Conservation (phyloP, 1,140 invertebrate genomes). For the Monomorium pharaonis region DNA sequence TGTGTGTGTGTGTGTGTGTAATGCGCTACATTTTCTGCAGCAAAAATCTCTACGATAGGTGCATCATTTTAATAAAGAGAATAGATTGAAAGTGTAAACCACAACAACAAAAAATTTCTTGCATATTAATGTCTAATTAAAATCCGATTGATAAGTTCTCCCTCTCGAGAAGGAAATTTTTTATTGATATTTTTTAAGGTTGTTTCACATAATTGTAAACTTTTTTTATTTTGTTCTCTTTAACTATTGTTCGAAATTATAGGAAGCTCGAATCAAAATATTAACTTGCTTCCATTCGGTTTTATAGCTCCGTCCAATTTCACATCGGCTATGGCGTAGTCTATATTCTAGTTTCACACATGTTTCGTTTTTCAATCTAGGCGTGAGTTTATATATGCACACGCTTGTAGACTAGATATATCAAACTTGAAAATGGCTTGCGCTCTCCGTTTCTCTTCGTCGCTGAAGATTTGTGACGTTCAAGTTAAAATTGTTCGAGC, state of each 20-base stretch:
- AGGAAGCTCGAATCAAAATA: background rate
- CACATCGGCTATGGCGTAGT: background rate
- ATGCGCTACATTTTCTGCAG: background rate
- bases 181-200: background rate
- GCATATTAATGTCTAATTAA: background rate
- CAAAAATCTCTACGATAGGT: background rate
- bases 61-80: background rate
- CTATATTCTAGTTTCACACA: background rate
- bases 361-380: background rate
- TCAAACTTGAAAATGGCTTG: background rate
- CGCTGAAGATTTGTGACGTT: background rate
- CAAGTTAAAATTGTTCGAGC: background rate
- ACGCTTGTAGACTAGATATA: background rate
- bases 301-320: background rate
- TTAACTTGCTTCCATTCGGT: background rate
- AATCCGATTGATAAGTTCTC: background rate
- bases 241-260: background rate
- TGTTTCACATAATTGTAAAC: background rate
- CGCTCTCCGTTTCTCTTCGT: background rate
- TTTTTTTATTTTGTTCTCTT: background rate
- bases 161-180: background rate
- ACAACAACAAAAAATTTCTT: background rate
- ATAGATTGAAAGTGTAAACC: background rate
- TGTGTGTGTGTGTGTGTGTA: too few relatives aligned
- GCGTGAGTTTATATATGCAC: background rate